Conservation (phyloP, 2,113 vertebrate species). For the Rhagologus leucostigma region DNA sequence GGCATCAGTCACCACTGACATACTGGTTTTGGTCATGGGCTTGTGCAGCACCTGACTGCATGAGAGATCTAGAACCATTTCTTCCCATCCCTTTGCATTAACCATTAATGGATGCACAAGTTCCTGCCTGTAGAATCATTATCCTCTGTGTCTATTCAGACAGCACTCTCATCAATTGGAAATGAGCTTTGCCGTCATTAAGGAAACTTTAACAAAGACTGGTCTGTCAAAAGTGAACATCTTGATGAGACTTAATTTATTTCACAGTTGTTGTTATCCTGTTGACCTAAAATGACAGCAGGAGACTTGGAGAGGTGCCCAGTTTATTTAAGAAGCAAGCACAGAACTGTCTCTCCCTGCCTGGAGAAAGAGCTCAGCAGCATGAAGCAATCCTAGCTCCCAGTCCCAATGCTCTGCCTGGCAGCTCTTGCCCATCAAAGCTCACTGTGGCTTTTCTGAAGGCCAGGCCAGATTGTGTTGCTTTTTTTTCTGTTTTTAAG, state of each 20-base stretch:
- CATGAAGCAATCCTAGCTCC: neutral
- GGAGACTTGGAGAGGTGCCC: constrained; percentile 15
- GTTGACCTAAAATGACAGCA: constrained; percentile 50
- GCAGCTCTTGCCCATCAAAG: neutral
- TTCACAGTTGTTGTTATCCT: constrained; percentile 51
- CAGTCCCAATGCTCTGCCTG: neutral
- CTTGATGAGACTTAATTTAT: constrained; percentile 51
- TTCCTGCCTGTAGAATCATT: neutral
- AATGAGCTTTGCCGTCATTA: neutral
- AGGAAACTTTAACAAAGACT: constrained; percentile 22
- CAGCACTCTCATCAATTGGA: neutral
- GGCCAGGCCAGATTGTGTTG: neutral
- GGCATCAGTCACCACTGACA: neutral
- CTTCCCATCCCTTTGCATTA: neutral
- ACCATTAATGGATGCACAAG: neutral
- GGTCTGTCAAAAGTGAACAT: constrained; percentile 2
- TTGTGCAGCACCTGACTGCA: neutral
- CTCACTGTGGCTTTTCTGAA: neutral
- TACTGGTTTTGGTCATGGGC: neutral
- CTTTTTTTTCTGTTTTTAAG: neutral
- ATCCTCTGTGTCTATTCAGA: neutral
- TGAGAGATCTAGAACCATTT: neutral
- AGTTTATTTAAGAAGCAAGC: constrained; percentile 23
- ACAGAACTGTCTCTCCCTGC: neutral
- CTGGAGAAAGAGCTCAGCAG: neutral